A percentile compares a stretch with the other conserved stretches of the same genome.
These are phyloP conservation scores for Herminia tarsipennalis DNA, from an alignment of 2,888 invertebrate genomes.

Conservation along the genomic window DNA sequence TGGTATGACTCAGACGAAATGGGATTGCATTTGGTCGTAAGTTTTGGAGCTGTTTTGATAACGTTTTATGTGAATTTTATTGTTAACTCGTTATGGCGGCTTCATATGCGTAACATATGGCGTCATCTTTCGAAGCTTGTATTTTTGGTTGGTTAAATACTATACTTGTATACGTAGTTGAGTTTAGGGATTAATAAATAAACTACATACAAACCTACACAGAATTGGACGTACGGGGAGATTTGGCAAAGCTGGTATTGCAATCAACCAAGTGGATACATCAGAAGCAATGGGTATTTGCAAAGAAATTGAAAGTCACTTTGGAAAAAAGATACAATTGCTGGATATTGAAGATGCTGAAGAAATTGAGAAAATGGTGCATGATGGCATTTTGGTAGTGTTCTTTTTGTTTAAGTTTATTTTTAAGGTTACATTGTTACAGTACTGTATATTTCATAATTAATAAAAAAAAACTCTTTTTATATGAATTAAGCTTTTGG, in stretches of 20 bases:
- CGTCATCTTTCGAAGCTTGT: neutral
- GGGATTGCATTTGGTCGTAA: neutral
- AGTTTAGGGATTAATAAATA: too few species aligned
- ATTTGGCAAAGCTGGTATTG: constrained; percentile 98
- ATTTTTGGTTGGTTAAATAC: too few species aligned
- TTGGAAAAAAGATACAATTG: constrained; percentile 92
- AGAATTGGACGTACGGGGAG: constrained; percentile 99
- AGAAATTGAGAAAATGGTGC: constrained; percentile 95
- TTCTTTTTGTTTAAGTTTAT: constrained; percentile 16
- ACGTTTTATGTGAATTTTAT: neutral
- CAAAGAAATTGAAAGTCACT: constrained; percentile 93
- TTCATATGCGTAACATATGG: neutral
- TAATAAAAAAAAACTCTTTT: constrained; percentile 37
- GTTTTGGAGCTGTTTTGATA: neutral
- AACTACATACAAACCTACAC: constrained; percentile 99
- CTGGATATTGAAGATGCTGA: constrained; percentile 96
- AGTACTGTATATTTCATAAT: constrained; percentile 23
- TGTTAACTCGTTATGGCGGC: neutral
- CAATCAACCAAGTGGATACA: constrained; percentile 97
- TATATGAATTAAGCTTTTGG: too few species aligned
- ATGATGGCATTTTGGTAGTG: constrained; percentile 59
- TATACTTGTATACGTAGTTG: too few species aligned
- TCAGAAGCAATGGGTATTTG: constrained; percentile 89
- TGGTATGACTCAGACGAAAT: constrained; percentile 7
- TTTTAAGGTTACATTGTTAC: constrained; percentile 29